Base-by-base conservation (phyloP, 2,113 vertebrate species). In the Scalopus aquaticus region DNA sequence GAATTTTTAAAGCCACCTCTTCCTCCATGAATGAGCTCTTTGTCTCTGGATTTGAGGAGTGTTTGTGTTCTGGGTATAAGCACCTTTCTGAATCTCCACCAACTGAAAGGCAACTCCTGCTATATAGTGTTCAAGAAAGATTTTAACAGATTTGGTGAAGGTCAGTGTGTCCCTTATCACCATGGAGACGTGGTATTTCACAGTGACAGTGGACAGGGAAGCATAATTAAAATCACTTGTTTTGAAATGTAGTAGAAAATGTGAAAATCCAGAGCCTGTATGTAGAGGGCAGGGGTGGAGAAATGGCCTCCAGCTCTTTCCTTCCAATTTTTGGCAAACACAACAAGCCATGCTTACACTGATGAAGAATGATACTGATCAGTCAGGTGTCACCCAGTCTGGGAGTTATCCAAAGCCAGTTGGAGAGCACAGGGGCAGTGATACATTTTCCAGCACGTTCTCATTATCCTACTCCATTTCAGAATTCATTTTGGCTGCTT, bases 291-390 rank as follows among this genome's bases (percentile, higher is more conserved):
- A 77, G 78, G 80, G 62, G 64, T 30, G 70, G 78, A 62, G 9
- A 93, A 76, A n/a, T 64, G 60, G 89, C 90, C 64, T 87, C 72
- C 11, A 86, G 69, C 58, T 94, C 64, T 77, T 91, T 88, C 64
- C 70, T 93, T 46, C 19, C 93, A 91, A 2, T 44, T 65, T 92
- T 87, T 94, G 90, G 83, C 94, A 96, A 96, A 80, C 60, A 64
- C 30, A 89, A 83, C 26, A 89, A 87, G 58, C 54, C 2, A 3
- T 15, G 12, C 58, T 51, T 95, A 65, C 54, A 26, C 46, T 90
- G 87, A 94, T 2, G 6, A 86, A 91, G 95, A 73, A 46, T 28
- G 94, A 95, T 95, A 46, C 88, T 95, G 90, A 93, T 96, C 96
- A 46, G 87, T 32, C 74, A 28, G 90, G 39, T 60, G 64, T 51